phyloP scores from a whole-genome alignment of 2,888 invertebrate genomes.

The Coelinius sp. region DNA sequence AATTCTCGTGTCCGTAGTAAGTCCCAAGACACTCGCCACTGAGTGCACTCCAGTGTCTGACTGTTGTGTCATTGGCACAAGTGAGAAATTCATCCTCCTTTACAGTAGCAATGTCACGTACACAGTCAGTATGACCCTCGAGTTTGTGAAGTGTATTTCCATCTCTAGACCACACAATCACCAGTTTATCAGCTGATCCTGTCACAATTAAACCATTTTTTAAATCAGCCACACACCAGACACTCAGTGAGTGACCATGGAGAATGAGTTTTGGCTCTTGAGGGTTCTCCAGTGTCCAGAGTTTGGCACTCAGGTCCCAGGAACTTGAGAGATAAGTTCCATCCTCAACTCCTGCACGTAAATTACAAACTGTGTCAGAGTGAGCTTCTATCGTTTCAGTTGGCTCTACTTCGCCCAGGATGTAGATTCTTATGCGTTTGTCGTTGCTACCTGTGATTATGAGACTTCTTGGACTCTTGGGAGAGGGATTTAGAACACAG shows the following conservation, averaged over 20 bases:
- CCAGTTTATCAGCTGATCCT: constrained; percentile 93
- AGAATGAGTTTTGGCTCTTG: constrained; percentile 73
- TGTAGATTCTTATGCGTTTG: constrained; percentile 84
- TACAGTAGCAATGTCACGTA: constrained; percentile 83
- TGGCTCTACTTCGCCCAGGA: constrained; percentile 79
- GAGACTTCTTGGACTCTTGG: constrained; percentile 81
- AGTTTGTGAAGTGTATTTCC: constrained; percentile 71
- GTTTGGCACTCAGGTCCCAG: constrained; percentile 91
- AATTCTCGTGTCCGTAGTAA: constrained; percentile 88
- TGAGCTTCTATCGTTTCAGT: constrained; percentile 83
- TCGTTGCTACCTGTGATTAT: constrained; percentile 94
- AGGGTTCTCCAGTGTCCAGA: constrained; percentile 80
- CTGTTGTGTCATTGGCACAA: constrained; percentile 92
- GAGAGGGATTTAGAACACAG: constrained; percentile 81
- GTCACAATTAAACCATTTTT: constrained; percentile 79
- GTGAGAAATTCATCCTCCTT: constrained; percentile 85
- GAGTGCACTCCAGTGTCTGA: constrained; percentile 85
- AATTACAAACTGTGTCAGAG: constrained; percentile 79
- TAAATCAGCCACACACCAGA: constrained; percentile 84
- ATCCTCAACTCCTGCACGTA: constrained; percentile 69
- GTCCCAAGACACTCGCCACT: constrained; percentile 83
- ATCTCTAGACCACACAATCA: constrained; percentile 84
- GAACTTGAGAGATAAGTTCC: constrained; percentile 85
- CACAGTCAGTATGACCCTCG: constrained; percentile 92
- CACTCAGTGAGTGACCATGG: constrained; percentile 84